Percentiles rank a stretch among this genome's conserved stretches.
Evolutionary conservation across 1,140 invertebrate species (phyloP).

Genomic region (Brachystomella parvula): DNA sequence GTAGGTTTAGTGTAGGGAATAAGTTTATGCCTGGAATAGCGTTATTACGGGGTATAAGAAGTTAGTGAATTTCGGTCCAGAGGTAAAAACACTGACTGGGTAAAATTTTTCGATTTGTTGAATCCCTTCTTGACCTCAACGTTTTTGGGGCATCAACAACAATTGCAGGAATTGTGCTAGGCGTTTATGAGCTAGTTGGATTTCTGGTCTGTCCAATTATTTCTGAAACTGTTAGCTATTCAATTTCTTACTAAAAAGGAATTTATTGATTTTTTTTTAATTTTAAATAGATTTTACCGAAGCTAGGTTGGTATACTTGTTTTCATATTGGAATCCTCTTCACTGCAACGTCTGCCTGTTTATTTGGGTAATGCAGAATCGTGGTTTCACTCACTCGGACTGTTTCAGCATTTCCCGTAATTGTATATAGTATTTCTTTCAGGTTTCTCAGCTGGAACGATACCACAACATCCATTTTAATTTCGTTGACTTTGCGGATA

Average conservation of each 20-base stretch:
- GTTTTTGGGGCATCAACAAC: constrained; percentile 56
- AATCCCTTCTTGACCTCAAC: background rate
- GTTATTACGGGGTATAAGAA: no score
- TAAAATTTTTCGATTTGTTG: background rate
- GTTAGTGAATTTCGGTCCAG: no score
- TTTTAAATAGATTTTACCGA: no score
- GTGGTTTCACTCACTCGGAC: no score
- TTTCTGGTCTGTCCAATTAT: background rate
- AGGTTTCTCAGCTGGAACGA: background rate
- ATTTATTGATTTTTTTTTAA: no score
- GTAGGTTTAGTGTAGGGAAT: no score
- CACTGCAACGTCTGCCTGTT: background rate
- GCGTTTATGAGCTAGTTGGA: background rate
- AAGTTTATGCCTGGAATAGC: no score
- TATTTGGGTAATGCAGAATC: constrained; percentile 4
- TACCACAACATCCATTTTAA: background rate
- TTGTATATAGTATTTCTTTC: no score
- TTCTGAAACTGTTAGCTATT: background rate
- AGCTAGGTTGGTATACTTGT: background rate
- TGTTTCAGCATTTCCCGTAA: no score
- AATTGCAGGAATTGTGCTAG: background rate
- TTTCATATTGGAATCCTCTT: background rate
- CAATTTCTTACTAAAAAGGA: background rate
- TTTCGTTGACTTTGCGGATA: background rate
- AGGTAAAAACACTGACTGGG: constrained; percentile 26